Evolutionary conservation across 2,888 invertebrate genomes (phyloP).

Genomic region (Parnassius apollo): DNA sequence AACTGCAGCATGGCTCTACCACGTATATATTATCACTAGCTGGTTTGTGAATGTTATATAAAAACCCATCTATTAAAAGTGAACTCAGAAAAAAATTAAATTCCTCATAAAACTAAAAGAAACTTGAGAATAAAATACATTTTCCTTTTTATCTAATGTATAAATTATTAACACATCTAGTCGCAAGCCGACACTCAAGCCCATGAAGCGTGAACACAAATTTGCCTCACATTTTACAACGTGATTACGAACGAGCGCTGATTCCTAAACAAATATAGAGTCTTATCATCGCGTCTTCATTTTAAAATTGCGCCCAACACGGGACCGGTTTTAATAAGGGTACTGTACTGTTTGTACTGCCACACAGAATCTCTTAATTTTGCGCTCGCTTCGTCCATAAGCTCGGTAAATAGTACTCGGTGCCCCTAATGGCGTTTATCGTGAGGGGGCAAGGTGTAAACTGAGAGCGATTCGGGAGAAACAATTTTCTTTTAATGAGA

Average conservation of each 20-base stretch:
- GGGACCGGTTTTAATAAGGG: constrained; percentile 60
- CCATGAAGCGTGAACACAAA: constrained; percentile 24
- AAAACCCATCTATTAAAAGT: too few relatives aligned
- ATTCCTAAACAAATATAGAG: constrained; percentile 52
- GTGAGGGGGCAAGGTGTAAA: constrained; percentile 29
- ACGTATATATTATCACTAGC: too few relatives aligned
- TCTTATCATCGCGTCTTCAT: constrained; percentile 55
- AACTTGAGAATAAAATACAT: too few relatives aligned
- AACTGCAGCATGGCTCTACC: too few relatives aligned
- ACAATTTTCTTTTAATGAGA: constrained; percentile 15
- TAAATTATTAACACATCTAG: not conserved
- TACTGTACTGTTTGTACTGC: constrained; percentile 60
- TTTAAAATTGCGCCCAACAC: constrained; percentile 53
- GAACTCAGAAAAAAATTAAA: too few relatives aligned
- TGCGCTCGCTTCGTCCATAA: constrained; percentile 51
- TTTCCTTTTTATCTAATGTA: too few relatives aligned
- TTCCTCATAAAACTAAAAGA: too few relatives aligned
- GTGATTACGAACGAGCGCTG: constrained; percentile 36
- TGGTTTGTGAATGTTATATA: too few relatives aligned
- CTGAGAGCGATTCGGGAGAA: constrained; percentile 26
- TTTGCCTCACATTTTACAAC: constrained; percentile 34
- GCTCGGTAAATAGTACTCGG: constrained; percentile 54
- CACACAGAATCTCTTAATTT: constrained; percentile 72
- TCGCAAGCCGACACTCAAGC: constrained; percentile 5
- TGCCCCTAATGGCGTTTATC: constrained; percentile 43